Evolutionary conservation across 2,113 vertebrate genomes (phyloP).

Genomic region (Oxygymnocypris stewartii): DNA sequence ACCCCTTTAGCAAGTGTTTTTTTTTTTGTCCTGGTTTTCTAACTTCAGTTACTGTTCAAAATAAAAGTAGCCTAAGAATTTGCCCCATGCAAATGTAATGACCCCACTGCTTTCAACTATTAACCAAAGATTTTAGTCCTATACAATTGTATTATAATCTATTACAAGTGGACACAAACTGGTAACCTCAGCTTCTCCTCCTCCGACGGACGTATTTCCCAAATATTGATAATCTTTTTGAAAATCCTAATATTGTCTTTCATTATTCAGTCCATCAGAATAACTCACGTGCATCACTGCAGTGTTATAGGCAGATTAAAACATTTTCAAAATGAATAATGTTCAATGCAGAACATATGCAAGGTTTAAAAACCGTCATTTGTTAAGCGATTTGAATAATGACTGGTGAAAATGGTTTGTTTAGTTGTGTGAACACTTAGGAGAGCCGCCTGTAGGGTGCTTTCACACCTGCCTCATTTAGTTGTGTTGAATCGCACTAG

Average conservation of each 20-base stretch:
- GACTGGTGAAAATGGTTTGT: not conserved
- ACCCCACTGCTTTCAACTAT: not conserved
- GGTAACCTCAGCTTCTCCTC: too few relatives aligned
- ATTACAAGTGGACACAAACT: too few relatives aligned
- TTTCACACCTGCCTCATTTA: too few relatives aligned
- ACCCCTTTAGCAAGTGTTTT: slow-evolving; percentile 47
- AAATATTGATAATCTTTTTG: not conserved
- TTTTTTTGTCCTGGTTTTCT: not conserved
- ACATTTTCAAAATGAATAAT: not conserved
- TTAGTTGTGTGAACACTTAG: too few relatives aligned
- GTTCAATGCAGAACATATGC: too few relatives aligned
- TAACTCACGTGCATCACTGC: not conserved
- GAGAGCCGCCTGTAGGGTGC: too few relatives aligned
- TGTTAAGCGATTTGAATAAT: not conserved
- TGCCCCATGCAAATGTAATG: too few relatives aligned
- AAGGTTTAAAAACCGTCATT: not conserved
- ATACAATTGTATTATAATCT: too few relatives aligned
- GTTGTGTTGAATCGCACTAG: too few relatives aligned
- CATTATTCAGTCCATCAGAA: not conserved
- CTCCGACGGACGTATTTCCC: too few relatives aligned
- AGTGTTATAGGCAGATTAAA: not conserved
- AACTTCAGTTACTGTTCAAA: not conserved
- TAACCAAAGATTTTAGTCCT: not conserved
- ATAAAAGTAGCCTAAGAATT: too few relatives aligned
- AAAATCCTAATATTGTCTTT: not conserved